Percentiles rank a stretch among this genome's conserved stretches.
Evolutionary conservation across 37 sponge, comb jelly and placozoan genomes (phyloP).

Genomic region (Halichondria panicea): DNA sequence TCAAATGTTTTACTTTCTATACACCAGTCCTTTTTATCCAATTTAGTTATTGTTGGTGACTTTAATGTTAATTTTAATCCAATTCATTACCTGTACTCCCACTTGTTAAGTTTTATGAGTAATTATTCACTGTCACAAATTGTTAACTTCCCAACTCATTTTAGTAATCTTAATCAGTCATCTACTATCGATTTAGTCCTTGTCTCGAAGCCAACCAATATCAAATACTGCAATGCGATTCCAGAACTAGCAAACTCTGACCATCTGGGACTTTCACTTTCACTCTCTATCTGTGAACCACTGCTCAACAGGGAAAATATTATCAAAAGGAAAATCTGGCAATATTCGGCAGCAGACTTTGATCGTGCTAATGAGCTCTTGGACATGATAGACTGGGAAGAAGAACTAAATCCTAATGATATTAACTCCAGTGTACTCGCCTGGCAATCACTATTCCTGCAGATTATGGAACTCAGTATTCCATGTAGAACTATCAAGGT

Average conservation of each 20-base stretch:
- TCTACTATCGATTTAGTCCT: neutral
- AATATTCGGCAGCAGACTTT: neutral
- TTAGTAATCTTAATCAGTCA: neutral
- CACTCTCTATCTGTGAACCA: no score
- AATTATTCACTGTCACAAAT: neutral
- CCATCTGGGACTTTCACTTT: neutral
- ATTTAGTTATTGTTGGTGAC: neutral
- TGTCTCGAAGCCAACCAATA: neutral
- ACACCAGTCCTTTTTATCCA: neutral
- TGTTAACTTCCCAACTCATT: neutral
- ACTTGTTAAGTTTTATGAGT: neutral
- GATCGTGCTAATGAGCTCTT: neutral
- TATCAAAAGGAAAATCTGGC: no score
- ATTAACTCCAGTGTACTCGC: neutral
- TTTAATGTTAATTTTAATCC: neutral
- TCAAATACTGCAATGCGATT: neutral
- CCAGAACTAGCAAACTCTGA: neutral
- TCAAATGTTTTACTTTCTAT: neutral
- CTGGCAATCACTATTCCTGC: neutral
- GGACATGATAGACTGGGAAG: neutral
- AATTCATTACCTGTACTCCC: neutral
- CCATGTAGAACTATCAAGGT: neutral
- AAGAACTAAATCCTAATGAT: neutral
- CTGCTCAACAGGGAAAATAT: no score
- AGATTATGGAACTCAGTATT: neutral